Conservation (phyloP, 2,797 vertebrate species). For the Gymnocypris eckloni region DNA sequence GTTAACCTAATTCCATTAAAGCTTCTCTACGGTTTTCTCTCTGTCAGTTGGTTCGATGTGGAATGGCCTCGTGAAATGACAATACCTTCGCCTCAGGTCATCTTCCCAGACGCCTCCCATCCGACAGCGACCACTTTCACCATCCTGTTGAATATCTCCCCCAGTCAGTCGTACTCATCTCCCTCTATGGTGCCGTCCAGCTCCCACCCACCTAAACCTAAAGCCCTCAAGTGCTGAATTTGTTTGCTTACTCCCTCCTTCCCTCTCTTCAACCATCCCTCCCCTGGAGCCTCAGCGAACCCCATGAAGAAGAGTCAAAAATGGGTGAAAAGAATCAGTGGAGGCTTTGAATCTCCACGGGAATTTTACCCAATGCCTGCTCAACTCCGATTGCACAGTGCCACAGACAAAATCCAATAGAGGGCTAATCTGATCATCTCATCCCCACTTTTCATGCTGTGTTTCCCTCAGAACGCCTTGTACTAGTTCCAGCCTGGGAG, state of each 20-base stretch:
- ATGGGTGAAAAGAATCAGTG: constrained; percentile 78
- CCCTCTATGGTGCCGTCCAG: constrained; percentile 78
- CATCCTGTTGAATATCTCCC: constrained; percentile 34
- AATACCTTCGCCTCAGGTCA: constrained; percentile 56
- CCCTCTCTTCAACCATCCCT: constrained; percentile 47
- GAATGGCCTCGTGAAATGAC: constrained; percentile 14
- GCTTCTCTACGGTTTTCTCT: constrained; percentile 6
- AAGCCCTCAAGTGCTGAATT: constrained; percentile 83
- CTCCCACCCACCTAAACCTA: constrained; percentile 76
- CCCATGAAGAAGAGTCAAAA: constrained; percentile 73
- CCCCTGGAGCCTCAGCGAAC: constrained; percentile 59
- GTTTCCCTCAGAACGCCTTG: constrained; percentile 85
- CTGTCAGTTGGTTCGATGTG: constrained; percentile 12
- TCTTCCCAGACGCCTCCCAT: constrained; percentile 64
- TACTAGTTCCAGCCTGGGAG: constrained; percentile 94
- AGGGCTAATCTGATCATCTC: constrained; percentile 94
- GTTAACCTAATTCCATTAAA: constrained; percentile 46
- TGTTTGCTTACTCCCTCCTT: constrained; percentile 64
- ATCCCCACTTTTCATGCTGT: constrained; percentile 94
- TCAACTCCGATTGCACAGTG: constrained; percentile 88
- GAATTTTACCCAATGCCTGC: constrained; percentile 87
- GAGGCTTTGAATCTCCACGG: constrained; percentile 84
- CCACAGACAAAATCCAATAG: constrained; percentile 92
- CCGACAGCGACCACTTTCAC: constrained; percentile 45
- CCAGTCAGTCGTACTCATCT: constrained; percentile 68